Evolutionary conservation across 2,888 invertebrate species (phyloP).

Genomic region (Sphinx pinastri): DNA sequence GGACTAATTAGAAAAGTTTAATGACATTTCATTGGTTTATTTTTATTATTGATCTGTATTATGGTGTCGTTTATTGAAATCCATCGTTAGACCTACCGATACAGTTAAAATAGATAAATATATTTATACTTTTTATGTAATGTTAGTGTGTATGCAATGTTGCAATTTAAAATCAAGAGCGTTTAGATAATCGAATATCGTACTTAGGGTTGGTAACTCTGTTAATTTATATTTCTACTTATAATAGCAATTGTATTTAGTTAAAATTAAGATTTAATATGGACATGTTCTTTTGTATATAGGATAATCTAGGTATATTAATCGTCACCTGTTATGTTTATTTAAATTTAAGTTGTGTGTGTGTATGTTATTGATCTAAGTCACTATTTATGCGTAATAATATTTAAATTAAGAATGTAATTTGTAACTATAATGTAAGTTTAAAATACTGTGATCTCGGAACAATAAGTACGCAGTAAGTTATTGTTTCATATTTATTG

Average conservation of each 20-base stretch:
- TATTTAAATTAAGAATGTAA: constrained; percentile 31
- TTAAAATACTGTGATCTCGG: constrained; percentile 73
- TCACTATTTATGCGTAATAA: constrained; percentile 10
- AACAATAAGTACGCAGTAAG: constrained; percentile 77
- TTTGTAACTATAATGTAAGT: constrained; percentile 36
- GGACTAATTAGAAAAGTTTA: no score
- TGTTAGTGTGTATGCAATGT: background rate
- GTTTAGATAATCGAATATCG: background rate
- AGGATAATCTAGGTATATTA: background rate
- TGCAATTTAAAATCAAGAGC: background rate
- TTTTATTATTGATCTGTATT: no score
- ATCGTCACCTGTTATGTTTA: background rate
- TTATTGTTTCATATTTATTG: constrained; percentile 70
- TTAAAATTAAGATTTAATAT: background rate
- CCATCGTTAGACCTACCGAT: background rate
- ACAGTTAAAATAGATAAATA: background rate
- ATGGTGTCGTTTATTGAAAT: no score
- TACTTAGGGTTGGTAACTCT: constrained; percentile 1
- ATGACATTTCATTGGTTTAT: no score
- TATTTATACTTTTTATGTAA: background rate
- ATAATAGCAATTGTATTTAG: background rate
- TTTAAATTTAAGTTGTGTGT: constrained; percentile 6
- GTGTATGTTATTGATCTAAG: constrained; percentile 13
- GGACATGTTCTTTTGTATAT: constrained; percentile 22
- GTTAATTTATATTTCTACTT: background rate